Conservation (phyloP, 1,140 invertebrate species). For the Papilio glaucus region DNA sequence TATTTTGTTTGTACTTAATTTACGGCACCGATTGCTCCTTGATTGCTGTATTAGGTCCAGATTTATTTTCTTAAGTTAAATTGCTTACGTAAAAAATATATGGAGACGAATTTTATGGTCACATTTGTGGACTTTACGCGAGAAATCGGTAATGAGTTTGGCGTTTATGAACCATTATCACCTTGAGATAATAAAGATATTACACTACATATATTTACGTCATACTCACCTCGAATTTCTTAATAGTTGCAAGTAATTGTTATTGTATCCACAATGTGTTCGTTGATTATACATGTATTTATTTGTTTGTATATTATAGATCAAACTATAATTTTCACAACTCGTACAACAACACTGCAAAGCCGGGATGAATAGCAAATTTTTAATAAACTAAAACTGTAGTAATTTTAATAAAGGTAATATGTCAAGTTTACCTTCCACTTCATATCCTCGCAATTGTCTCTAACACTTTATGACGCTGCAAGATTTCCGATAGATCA, state of each 20-base stretch:
- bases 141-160: constrained; percentile 8
- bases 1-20: constrained; percentile 45
- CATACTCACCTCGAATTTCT: neutral
- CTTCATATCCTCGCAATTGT: neutral
- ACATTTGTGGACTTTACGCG: neutral
- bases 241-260: neutral
- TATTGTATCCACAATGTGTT: neutral
- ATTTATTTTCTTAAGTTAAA: neutral
- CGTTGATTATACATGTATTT: too few species aligned
- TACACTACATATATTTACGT: neutral
- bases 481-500: constrained; percentile 29
- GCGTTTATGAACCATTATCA: neutral
- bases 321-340: too few species aligned
- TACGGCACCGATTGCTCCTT: neutral
- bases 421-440: neutral
- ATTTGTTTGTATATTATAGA: too few species aligned
- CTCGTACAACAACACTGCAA: too few species aligned
- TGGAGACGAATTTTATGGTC: neutral
- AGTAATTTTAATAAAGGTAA: neutral
- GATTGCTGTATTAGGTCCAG: neutral
- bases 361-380: too few species aligned
- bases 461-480: constrained; percentile 12
- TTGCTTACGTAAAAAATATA: neutral
- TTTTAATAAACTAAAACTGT: neutral
- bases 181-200: constrained; percentile 14